These are phyloP conservation scores for Drosophila parvula DNA, from an alignment of 1,140 invertebrate species.

Conservation along the genomic window DNA sequence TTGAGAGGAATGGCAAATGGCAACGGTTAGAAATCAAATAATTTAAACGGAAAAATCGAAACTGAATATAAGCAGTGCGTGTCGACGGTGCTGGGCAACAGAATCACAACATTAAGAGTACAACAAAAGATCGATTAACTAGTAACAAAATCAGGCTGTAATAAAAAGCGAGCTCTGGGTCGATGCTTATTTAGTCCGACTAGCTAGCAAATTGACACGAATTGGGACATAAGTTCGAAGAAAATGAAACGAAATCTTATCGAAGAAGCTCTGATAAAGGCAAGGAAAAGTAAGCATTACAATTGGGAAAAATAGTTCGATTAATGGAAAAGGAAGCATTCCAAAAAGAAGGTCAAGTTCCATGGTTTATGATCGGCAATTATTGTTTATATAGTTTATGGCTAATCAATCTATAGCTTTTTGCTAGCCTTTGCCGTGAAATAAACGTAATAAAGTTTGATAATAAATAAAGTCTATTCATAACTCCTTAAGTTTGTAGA, in stretches of 20 bases:
- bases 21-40: conserved; percentile 48
- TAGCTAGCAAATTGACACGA: conserved; percentile 3
- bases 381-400: not conserved
- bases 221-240: not conserved
- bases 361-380: conserved; percentile 6
- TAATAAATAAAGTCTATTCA: not conserved
- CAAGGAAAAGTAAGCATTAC: conserved; percentile 35
- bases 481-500: not conserved
- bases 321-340: conserved; percentile 13
- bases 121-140: conserved; percentile 33
- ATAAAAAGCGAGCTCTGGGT: conserved; percentile 33
- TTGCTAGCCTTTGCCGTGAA: not conserved
- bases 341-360: not conserved
- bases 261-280: conserved; percentile 18
- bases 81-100: conserved; percentile 44
- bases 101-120: conserved; percentile 54
- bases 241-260: conserved; percentile 25
- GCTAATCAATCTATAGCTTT: not conserved
- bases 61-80: conserved; percentile 31
- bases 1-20: conserved; percentile 52
- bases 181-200: not conserved
- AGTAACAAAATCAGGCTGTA: conserved; percentile 28
- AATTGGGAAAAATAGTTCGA: conserved; percentile 10
- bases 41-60: conserved; percentile 33
- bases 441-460: too few relatives aligned